Conservation (phyloP, 1,140 invertebrate genomes). For the Platyscapa corneri region DNA sequence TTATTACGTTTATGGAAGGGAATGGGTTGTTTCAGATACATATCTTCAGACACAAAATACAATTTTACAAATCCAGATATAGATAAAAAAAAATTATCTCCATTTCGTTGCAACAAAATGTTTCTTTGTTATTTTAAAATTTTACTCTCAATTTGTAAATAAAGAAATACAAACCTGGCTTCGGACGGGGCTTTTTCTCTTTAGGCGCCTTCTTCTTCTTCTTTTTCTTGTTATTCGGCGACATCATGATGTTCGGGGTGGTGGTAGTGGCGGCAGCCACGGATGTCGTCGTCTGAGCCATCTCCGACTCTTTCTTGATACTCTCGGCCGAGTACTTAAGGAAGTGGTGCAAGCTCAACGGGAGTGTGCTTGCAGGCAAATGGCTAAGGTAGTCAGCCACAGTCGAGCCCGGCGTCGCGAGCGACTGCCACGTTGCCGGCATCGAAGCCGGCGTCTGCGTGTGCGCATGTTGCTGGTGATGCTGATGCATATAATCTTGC, state of each 20-base stretch:
- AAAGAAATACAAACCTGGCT: conserved; percentile 76
- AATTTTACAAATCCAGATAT: too few species aligned
- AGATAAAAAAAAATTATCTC: too few species aligned
- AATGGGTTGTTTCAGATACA: too few species aligned
- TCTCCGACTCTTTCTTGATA: conserved; percentile 82
- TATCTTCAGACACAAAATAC: too few species aligned
- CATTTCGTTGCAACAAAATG: too few species aligned
- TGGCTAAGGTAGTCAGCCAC: conserved; percentile 88
- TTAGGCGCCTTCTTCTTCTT: conserved; percentile 88
- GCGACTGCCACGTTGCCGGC: conserved; percentile 82
- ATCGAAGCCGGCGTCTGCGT: conserved; percentile 73
- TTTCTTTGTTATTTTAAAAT: too few species aligned
- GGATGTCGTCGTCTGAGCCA: conserved; percentile 74
- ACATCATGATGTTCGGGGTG: conserved; percentile 73
- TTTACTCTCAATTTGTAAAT: not conserved
- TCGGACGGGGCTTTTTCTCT: conserved; percentile 86
- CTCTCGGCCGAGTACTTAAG: conserved; percentile 87
- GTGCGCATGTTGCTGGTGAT: conserved; percentile 73
- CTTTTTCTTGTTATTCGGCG: conserved; percentile 82
- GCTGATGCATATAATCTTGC: conserved; percentile 72
- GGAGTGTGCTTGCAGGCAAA: conserved; percentile 82
- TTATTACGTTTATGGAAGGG: too few species aligned
- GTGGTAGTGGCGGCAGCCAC: conserved; percentile 75
- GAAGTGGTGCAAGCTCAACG: conserved; percentile 87
- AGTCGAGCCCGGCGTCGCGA: conserved; percentile 82